Percentiles rank a stretch among this genome's conserved stretches.
Evolutionary conservation across 2,113 vertebrate genomes (phyloP).

Genomic region (Macquaria ambigua): DNA sequence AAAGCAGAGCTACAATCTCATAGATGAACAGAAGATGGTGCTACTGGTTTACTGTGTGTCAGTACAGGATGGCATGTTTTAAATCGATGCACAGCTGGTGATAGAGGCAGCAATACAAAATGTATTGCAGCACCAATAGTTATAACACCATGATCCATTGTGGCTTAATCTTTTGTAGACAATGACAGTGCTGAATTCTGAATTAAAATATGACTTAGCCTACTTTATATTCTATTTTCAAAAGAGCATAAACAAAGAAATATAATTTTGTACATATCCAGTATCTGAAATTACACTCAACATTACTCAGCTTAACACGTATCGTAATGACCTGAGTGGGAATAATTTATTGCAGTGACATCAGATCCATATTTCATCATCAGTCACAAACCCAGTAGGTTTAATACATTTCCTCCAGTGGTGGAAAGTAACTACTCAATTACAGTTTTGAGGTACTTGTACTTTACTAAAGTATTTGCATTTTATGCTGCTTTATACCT

Average conservation of each 20-base stretch:
- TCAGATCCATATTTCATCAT: not conserved
- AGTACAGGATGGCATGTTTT: not conserved
- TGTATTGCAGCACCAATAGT: not conserved
- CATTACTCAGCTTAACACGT: not conserved
- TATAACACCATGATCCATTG: not conserved
- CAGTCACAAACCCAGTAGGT: not conserved
- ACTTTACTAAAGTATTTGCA: too few species aligned
- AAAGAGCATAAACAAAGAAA: not conserved
- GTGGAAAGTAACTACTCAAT: too few species aligned
- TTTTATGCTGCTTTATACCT: too few species aligned
- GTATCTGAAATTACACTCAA: not conserved
- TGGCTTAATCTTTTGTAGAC: not conserved
- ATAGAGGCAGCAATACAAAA: not conserved
- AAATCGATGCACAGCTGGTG: not conserved
- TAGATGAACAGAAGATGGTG: conserved; percentile 42
- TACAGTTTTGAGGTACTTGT: too few species aligned
- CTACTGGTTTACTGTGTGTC: not conserved
- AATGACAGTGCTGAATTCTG: not conserved
- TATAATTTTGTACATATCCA: not conserved
- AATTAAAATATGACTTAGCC: not conserved
- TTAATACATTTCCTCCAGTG: too few species aligned
- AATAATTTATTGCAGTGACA: too few species aligned
- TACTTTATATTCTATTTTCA: not conserved
- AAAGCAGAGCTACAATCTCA: not conserved
- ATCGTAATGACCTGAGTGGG: not conserved